Evolutionary conservation across 2,888 invertebrate genomes (phyloP).

Genomic region (Pardosa pseudoannulata): DNA sequence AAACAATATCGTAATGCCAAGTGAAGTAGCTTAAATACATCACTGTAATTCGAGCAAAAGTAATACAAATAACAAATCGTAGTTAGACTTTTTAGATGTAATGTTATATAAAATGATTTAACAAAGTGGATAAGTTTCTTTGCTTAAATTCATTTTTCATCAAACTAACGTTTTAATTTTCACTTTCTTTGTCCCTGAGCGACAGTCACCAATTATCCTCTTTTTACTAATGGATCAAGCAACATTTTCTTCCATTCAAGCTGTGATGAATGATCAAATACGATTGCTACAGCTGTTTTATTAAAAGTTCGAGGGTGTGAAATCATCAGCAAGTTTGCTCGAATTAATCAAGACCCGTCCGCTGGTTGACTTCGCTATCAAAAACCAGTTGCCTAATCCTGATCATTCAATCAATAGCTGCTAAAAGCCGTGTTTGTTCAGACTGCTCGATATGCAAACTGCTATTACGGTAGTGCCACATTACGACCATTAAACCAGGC

Average conservation of each 20-base stretch:
- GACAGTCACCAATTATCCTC: not conserved
- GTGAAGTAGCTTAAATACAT: too few relatives aligned
- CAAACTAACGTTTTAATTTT: too few relatives aligned
- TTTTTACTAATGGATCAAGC: not conserved
- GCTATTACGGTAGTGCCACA: slow-evolving; percentile 37
- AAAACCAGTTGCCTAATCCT: not conserved
- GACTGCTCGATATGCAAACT: slow-evolving; percentile 63
- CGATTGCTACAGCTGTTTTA: not conserved
- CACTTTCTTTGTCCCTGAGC: too few relatives aligned
- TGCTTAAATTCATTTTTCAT: too few relatives aligned
- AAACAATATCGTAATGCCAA: too few relatives aligned
- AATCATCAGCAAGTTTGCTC: not conserved
- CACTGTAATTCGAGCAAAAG: too few relatives aligned
- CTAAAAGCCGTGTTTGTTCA: not conserved
- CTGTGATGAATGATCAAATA: not conserved
- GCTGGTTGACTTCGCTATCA: not conserved
- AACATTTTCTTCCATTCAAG: not conserved
- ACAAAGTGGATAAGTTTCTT: too few relatives aligned
- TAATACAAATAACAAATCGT: too few relatives aligned
- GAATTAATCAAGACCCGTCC: not conserved
- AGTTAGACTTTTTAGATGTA: too few relatives aligned
- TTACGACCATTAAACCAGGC: slow-evolving; percentile 49
- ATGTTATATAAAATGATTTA: too few relatives aligned
- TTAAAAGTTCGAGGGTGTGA: not conserved
- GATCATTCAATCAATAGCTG: not conserved